Conservation (phyloP, 2,113 vertebrate genomes). For the Phocoena phocoena region DNA sequence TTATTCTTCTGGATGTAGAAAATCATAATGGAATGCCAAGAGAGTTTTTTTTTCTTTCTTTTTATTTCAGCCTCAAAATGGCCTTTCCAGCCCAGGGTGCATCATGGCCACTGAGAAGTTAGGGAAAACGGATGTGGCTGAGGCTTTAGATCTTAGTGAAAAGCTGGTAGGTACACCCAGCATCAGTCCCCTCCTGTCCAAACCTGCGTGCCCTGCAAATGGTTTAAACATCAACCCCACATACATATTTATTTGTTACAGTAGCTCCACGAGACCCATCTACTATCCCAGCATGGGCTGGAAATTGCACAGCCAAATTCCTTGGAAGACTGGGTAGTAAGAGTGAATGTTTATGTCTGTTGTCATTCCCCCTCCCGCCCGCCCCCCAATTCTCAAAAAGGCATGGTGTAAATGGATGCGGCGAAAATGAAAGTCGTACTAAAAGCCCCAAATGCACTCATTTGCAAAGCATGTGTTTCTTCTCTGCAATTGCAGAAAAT, state of each 20-base stretch:
- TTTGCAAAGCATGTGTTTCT: not conserved
- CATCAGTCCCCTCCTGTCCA: not conserved
- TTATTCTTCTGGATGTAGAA: not conserved
- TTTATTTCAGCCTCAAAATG: slow-evolving; percentile 66
- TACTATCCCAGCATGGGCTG: not conserved
- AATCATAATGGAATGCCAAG: not conserved
- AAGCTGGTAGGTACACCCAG: slow-evolving; percentile 76
- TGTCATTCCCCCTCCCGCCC: not conserved
- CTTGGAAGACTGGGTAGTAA: not conserved
- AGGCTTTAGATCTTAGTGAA: slow-evolving; percentile 83
- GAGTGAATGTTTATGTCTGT: slow-evolving; percentile 6
- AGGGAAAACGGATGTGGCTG: slow-evolving; percentile 50
- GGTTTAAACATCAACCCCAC: not conserved
- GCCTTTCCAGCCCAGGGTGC: not conserved
- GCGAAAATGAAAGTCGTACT: not conserved
- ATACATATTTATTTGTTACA: not conserved
- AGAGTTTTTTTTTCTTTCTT: not conserved
- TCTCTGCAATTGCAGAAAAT: not conserved
- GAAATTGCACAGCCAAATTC: not conserved
- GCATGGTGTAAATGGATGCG: fast-evolving
- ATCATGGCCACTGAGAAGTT: slow-evolving; percentile 25
- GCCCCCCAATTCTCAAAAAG: not conserved
- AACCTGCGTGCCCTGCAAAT: not conserved
- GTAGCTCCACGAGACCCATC: not conserved
- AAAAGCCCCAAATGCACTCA: not conserved